Conservation (phyloP, 2,888 invertebrate genomes). For the Cyclophora punctaria region DNA sequence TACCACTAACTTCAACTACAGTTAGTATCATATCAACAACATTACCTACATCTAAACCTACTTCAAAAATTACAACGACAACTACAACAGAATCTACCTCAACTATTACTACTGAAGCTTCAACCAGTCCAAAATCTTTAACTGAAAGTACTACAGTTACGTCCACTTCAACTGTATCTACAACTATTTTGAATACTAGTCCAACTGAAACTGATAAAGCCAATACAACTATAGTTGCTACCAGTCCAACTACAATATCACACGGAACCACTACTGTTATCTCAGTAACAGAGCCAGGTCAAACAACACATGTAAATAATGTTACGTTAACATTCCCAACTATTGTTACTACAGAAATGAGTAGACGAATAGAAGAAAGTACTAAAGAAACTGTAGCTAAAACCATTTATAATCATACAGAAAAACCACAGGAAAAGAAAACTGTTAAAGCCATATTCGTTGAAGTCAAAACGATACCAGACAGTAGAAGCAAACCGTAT, state of each 20-base stretch:
- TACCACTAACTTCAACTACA: too few relatives aligned
- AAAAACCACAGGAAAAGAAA: slow-evolving; percentile 21
- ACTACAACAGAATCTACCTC: slow-evolving; percentile 3
- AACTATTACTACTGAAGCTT: slow-evolving; percentile 9
- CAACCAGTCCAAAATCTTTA: slow-evolving; percentile 1
- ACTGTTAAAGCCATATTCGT: slow-evolving; percentile 11
- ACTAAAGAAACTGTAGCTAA: slow-evolving; percentile 13
- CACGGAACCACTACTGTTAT: too few relatives aligned
- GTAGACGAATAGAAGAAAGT: slow-evolving; percentile 13
- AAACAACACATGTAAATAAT: slow-evolving; percentile 7
- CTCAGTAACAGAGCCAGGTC: too few relatives aligned
- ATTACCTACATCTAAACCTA: background rate
- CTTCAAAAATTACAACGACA: slow-evolving; percentile 1
- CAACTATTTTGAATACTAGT: background rate
- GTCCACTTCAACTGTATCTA: background rate
- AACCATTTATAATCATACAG: slow-evolving; percentile 32
- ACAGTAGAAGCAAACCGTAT: slow-evolving; percentile 8
- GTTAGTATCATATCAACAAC: background rate
- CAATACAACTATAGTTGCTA: background rate
- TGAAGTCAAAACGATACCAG: slow-evolving; percentile 13
- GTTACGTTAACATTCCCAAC: slow-evolving; percentile 7
- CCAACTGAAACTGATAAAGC: background rate
- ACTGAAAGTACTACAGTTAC: background rate
- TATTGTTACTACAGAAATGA: slow-evolving; percentile 10
- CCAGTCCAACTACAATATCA: background rate